phyloP scores from a whole-genome alignment of 2,113 vertebrate genomes.

The Mohoua ochrocephala region DNA sequence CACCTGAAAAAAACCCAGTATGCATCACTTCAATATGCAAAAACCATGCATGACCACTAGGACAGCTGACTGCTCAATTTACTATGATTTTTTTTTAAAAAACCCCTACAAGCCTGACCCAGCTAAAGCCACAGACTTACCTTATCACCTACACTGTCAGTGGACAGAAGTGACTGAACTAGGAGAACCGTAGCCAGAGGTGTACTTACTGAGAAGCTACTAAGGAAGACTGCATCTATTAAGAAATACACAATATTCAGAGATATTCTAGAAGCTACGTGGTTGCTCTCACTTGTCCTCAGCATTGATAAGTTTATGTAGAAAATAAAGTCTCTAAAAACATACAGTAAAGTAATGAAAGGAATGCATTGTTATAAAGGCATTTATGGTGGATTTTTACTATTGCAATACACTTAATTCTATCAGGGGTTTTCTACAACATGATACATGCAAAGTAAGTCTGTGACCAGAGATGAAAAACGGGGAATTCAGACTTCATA shows the following conservation, averaged over 20 bases:
- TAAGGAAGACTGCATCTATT: background rate
- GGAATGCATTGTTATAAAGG: background rate
- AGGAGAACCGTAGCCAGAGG: slow-evolving; percentile 13
- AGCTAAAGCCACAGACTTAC: background rate
- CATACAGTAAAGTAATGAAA: background rate
- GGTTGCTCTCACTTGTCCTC: background rate
- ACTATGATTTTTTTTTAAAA: background rate
- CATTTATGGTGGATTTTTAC: background rate
- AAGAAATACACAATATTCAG: background rate
- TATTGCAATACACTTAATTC: background rate
- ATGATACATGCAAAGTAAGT: background rate
- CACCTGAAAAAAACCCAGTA: background rate
- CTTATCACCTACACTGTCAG: background rate
- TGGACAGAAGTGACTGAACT: slow-evolving; percentile 41
- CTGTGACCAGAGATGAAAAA: background rate
- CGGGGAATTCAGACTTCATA: background rate
- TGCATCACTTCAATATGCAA: background rate
- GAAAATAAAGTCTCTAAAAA: background rate
- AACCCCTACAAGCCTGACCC: background rate
- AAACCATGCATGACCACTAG: background rate
- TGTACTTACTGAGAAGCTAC: background rate
- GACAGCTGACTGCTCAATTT: background rate
- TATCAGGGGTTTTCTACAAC: background rate
- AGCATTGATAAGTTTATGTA: background rate
- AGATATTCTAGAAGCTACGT: background rate